Evolutionary conservation across 2,888 invertebrate species (phyloP).

Genomic region (Dasypolia templi): DNA sequence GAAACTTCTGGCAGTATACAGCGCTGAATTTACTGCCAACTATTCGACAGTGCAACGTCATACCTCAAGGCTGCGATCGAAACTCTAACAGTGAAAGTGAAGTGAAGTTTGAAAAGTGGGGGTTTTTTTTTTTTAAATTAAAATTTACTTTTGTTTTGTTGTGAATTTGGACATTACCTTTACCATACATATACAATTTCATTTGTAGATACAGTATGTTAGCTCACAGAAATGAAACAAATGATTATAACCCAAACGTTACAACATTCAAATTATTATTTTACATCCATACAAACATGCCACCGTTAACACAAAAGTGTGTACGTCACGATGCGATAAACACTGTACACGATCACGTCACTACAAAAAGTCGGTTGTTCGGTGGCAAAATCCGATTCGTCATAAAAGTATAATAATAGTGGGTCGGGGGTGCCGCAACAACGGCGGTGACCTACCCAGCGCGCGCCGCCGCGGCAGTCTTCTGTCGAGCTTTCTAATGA

Average conservation of each 20-base stretch:
- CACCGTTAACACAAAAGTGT: slow-evolving; percentile 51
- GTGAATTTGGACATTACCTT: no score
- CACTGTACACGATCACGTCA: slow-evolving; percentile 76
- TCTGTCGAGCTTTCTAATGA: slow-evolving; percentile 89
- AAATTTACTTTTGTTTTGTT: rapidly evolving
- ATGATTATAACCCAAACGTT: slow-evolving; percentile 4
- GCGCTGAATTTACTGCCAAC: slow-evolving; percentile 73
- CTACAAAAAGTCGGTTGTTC: slow-evolving; percentile 81
- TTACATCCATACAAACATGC: slow-evolving; percentile 42
- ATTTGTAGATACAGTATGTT: not conserved
- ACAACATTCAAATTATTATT: slow-evolving; percentile 30
- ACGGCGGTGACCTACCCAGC: slow-evolving; percentile 87
- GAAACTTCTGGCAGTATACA: slow-evolving; percentile 70
- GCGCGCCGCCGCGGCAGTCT: slow-evolving; percentile 90
- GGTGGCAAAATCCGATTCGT: slow-evolving; percentile 89
- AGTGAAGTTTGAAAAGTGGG: not conserved
- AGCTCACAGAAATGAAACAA: not conserved
- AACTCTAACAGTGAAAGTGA: slow-evolving; percentile 64
- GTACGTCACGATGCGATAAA: slow-evolving; percentile 70
- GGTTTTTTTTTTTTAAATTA: not conserved
- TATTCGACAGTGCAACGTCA: slow-evolving; percentile 71
- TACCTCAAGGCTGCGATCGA: slow-evolving; percentile 68
- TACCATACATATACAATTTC: not conserved
- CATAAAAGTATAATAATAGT: slow-evolving; percentile 91
- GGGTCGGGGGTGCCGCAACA: slow-evolving; percentile 89